Conservation (phyloP, 2,113 vertebrate genomes). For the Alethe castanea region DNA sequence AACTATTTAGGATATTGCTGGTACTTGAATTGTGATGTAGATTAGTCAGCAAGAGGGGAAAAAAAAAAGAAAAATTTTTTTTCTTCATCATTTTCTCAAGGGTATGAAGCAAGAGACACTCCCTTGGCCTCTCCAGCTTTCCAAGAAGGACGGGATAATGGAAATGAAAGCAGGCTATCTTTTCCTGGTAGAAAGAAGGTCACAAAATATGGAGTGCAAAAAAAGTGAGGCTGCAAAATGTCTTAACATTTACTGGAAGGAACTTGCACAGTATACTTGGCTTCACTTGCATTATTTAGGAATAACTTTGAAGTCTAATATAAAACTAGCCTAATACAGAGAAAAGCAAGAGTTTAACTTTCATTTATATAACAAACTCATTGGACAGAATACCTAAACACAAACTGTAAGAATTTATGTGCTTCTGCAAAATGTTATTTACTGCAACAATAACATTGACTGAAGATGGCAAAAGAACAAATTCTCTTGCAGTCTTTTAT, state of each 20-base stretch:
- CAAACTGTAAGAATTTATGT: background rate
- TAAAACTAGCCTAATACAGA: background rate
- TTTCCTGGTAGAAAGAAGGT: background rate
- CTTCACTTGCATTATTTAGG: background rate
- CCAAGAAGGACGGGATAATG: background rate
- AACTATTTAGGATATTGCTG: background rate
- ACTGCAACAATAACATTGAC: background rate
- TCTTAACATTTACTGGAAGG: background rate
- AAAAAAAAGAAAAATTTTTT: background rate
- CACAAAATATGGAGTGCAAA: background rate
- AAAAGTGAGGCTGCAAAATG: background rate
- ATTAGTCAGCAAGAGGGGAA: background rate
- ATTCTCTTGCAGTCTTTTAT: background rate
- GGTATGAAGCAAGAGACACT: background rate
- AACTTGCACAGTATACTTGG: background rate
- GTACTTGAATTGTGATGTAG: background rate
- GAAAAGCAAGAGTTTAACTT: background rate
- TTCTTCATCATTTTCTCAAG: background rate
- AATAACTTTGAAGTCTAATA: background rate
- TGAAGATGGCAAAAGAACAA: background rate
- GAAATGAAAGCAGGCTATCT: background rate
- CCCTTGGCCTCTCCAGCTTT: background rate
- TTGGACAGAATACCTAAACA: background rate
- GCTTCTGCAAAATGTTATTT: background rate
- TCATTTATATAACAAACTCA: background rate